These are phyloP conservation scores for Diarsia mendica DNA, from an alignment of 2,888 invertebrate genomes.

Conservation along the genomic window DNA sequence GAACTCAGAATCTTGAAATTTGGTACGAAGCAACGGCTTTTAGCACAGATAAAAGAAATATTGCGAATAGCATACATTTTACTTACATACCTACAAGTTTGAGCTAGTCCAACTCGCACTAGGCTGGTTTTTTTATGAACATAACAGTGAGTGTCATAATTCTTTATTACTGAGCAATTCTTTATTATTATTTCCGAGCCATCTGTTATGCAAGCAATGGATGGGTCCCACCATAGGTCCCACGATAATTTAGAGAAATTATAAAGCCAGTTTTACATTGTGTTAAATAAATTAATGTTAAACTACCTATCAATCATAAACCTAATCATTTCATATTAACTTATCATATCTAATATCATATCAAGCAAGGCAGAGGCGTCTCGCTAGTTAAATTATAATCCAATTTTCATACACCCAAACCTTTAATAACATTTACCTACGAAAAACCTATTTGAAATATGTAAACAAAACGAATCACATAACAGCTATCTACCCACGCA, in stretches of 20 bases:
- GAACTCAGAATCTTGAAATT: too few species aligned
- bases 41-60: too few species aligned
- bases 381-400: neutral
- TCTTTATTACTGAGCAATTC: neutral
- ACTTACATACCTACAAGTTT: too few species aligned
- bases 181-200: neutral
- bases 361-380: too few species aligned
- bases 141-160: neutral
- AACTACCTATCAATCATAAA: neutral
- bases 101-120: too few species aligned
- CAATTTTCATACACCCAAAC: neutral
- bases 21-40: too few species aligned
- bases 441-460: slow-evolving; percentile 18
- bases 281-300: neutral
- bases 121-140: too few species aligned
- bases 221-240: too few species aligned
- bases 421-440: neutral
- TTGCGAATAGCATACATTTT: too few species aligned
- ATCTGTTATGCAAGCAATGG: neutral
- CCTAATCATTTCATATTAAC: too few species aligned
- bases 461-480: slow-evolving; percentile 42
- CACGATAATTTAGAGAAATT: too few species aligned
- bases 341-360: neutral
- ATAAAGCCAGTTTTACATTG: neutral
- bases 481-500: slow-evolving; percentile 52